Evolutionary conservation across 64 coral and sea anemone species (phyloP), one percentile per base, ranked within the genome.

Genomic region (Montipora sp.): DNA sequence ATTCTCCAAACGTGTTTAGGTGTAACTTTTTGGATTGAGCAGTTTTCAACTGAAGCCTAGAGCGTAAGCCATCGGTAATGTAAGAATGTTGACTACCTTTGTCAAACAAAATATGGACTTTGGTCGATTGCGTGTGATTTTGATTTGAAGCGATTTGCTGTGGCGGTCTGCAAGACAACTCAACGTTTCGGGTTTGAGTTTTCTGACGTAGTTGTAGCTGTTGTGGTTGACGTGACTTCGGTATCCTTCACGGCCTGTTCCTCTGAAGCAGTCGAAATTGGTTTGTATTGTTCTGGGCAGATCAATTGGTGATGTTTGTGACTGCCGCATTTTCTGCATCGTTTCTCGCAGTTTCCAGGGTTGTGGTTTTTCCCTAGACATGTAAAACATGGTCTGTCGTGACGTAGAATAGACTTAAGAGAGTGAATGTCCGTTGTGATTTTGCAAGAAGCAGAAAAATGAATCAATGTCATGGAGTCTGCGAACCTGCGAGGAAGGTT

Each of bases 1-100:
- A 80, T 50, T 80, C 77, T 4, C 77, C 77, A 80, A 80, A 80
- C 7, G 77, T 59, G 50, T 80, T 80, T 22, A 1, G 71, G 22
- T 74, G 0, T 0, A 57, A 8, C 53, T 57, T 57, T 11, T 57
- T 3, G 2, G 53, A 57, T 11, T 57, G 53, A 8, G 11, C 7
- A 3, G 3, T 8, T 57, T 11, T 57, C 53, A 57, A 11, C 11
- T 57, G 53, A 57, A 57, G 53, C 53, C 2, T 57, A 7, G 53
- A 57, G 6, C 3, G 53, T 55, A 80, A 80, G 44, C 48, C 57
- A 23, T 80, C 77, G 12, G 47, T 51, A 21, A 80, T 80, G 77
- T 53, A 80, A 16, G 77, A 53, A 45, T 50, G 48, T 53, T 80
- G 48, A 80, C 47, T 80, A 0, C 47, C 77, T 4, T 55, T 53